Evolutionary conservation across 2,888 invertebrate species (phyloP).

Genomic region (Calameuta filiformis): DNA sequence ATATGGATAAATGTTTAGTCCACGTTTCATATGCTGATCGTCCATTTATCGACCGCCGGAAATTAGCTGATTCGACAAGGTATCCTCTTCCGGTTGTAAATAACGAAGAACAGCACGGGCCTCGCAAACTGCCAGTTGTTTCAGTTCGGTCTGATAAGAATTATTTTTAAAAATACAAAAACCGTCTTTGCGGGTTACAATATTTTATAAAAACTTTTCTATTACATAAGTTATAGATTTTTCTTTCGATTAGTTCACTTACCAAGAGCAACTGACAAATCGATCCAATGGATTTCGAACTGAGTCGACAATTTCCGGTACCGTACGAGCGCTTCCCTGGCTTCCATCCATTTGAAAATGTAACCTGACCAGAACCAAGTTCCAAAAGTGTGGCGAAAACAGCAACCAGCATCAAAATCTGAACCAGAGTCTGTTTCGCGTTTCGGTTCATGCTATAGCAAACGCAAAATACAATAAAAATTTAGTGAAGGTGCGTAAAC

Average conservation of each 20-base stretch:
- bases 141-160: slow-evolving; percentile 11
- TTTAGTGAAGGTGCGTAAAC: too few relatives aligned
- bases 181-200: not conserved
- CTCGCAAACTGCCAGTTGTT: slow-evolving; percentile 12
- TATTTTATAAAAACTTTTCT: too few relatives aligned
- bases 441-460: too few relatives aligned
- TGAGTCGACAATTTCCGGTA: not conserved
- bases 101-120: slow-evolving; percentile 8
- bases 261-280: not conserved
- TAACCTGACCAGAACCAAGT: not conserved
- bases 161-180: not conserved
- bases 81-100: slow-evolving; percentile 5
- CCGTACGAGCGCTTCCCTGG: not conserved
- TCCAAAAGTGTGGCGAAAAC: too few relatives aligned
- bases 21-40: too few relatives aligned
- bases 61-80: slow-evolving; percentile 6
- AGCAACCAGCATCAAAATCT: too few relatives aligned
- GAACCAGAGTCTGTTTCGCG: too few relatives aligned
- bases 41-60: slow-evolving; percentile 11
- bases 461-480: too few relatives aligned
- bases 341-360: slow-evolving; percentile 2
- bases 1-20: too few relatives aligned
- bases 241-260: not conserved
- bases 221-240: too few relatives aligned
- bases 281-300: not conserved